Conservation (phyloP, 2,888 invertebrate genomes). For the Leptogaster cylindrica region DNA sequence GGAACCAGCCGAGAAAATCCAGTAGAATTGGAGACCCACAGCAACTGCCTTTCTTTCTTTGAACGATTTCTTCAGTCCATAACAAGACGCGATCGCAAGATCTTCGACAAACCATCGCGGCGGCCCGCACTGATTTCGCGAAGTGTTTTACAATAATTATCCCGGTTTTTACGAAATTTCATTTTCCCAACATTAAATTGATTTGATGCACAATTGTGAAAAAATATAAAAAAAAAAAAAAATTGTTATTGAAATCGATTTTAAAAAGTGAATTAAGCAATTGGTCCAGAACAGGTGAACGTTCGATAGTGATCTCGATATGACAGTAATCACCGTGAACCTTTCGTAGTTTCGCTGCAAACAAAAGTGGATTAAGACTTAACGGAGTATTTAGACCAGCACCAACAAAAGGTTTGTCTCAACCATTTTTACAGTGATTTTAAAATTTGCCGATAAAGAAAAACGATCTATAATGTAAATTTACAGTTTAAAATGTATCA, state of each 20-base stretch:
- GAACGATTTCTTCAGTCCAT: conserved; percentile 37
- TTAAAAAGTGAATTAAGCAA: not conserved
- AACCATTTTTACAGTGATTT: too few relatives aligned
- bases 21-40: conserved; percentile 7
- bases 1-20: not conserved
- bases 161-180: not conserved
- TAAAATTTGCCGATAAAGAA: too few relatives aligned
- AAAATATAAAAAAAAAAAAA: conserved; percentile 12
- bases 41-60: conserved; percentile 28
- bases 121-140: too few relatives aligned
- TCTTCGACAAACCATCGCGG: too few relatives aligned
- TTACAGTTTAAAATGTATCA: too few relatives aligned
- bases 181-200: conserved; percentile 14
- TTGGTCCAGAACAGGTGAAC: conserved; percentile 9
- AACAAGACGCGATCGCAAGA: conserved; percentile 35
- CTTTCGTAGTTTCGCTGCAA: not conserved
- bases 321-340: not conserved
- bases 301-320: conserved; percentile 9
- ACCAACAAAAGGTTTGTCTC: conserved; percentile 10
- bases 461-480: too few relatives aligned
- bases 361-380: conserved; percentile 22
- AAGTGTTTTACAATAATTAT: too few relatives aligned
- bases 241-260: not conserved
- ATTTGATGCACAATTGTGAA: conserved; percentile 9
- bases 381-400: not conserved